Evolutionary conservation across 1,140 invertebrate species (phyloP).

Genomic region (Pogonognathellus flavescens): DNA sequence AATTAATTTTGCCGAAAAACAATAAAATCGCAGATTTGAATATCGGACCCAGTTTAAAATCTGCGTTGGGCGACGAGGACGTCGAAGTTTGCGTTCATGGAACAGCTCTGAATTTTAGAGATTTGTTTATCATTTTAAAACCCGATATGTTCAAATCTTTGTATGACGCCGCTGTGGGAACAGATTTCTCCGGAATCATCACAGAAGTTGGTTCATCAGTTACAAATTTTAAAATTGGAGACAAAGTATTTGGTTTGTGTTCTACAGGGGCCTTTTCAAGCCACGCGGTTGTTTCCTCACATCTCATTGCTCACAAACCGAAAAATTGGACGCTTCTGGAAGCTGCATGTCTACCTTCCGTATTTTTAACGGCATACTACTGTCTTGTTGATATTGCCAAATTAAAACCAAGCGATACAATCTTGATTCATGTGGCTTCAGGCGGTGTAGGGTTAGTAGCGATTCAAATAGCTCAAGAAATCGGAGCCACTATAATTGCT

Average conservation of each 20-base stretch:
- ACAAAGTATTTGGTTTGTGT: slow-evolving; percentile 43
- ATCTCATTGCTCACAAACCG: slow-evolving; percentile 37
- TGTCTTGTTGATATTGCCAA: slow-evolving; percentile 75
- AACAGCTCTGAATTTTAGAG: slow-evolving; percentile 52
- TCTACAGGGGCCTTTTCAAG: slow-evolving; percentile 16
- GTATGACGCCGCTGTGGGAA: slow-evolving; percentile 25
- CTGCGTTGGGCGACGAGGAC: background rate
- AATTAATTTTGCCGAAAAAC: background rate
- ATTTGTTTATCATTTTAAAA: slow-evolving; percentile 48
- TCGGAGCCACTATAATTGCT: slow-evolving; percentile 71
- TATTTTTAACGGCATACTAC: slow-evolving; percentile 85
- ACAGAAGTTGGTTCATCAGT: background rate
- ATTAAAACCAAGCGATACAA: slow-evolving; percentile 75
- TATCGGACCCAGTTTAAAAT: slow-evolving; percentile 12
- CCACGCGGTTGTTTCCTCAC: slow-evolving; percentile 7
- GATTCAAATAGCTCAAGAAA: slow-evolving; percentile 76
- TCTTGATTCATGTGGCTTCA: slow-evolving; percentile 83
- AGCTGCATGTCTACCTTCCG: slow-evolving; percentile 88
- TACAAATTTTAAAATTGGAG: slow-evolving; percentile 34
- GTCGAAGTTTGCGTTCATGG: slow-evolving; percentile 35
- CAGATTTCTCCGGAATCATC: slow-evolving; percentile 52
- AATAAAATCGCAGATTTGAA: slow-evolving; percentile 38
- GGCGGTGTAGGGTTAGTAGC: slow-evolving; percentile 80
- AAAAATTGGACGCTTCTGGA: slow-evolving; percentile 79
- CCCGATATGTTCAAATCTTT: slow-evolving; percentile 27